Base-by-base conservation (phyloP, 2,888 invertebrate species). In the Amphipoea oculea region DNA sequence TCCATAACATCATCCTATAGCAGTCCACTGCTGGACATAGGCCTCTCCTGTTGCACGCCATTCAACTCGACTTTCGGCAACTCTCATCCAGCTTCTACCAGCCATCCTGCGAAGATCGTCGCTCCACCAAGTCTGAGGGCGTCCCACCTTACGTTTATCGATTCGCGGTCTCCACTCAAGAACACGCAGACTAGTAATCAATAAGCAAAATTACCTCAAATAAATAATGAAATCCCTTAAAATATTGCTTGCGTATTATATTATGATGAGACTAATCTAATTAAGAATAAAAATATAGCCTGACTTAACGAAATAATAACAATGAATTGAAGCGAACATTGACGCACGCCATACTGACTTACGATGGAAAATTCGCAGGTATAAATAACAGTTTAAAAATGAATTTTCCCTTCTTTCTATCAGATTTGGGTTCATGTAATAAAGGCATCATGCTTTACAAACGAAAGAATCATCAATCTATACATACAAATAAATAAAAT, bases 261-360 rank as follows among this genome's bases (percentile, higher is more conserved):
- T 70, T 63, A 66, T 29, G n/a, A 66, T 29, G n/a, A 57, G 54
- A 75, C 45, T 36, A 66, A 66, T 57, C n/a, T 12, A 63, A 63
- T 57, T 23, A 20, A 68, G 23, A 51, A 69, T 60, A 57, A 51
- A 48, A 54, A 40, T 40, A 45, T 17, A 51, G 57, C 5, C 40
- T 62, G 20, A 62, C 42, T 81, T 62, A 78, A 54, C 7, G 2
- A 40, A 71, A 23, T 4, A 29, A n/a, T 68, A 73, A 79, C 67
- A 57, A 60, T 75, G 2, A 82, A 68, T 71, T 67, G 40, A 79
- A 71, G 29, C 57, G 1, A 23, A 40, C 14, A 57, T 0, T 40
- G 45, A 42, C n/a, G 51, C 72, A 79, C 60, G 69, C 42, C 29
- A 65, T 36, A 29, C 36, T 65, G 42, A 69, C 1, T 51, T 60